Conservation (phyloP, 1,140 invertebrate species). For the Drosophila nasuta region DNA sequence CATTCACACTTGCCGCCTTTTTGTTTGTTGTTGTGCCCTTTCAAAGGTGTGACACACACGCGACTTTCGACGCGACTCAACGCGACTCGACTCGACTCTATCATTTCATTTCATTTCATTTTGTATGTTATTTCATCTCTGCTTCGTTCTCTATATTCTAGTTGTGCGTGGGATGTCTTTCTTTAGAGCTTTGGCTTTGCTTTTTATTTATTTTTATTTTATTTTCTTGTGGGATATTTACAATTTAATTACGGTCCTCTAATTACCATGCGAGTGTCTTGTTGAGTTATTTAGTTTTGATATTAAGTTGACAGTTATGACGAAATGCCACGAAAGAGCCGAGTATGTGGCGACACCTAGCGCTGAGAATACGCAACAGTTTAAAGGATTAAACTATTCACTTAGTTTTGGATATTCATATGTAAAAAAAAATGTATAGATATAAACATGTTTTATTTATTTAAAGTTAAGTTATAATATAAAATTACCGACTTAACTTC, state of each 20-base stretch:
- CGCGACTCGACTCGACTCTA: slow-evolving; percentile 7
- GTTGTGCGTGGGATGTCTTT: slow-evolving; percentile 50
- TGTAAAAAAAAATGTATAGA: too few relatives aligned
- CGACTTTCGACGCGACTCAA: slow-evolving; percentile 52
- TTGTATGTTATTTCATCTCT: slow-evolving; percentile 23
- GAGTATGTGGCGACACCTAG: slow-evolving; percentile 17
- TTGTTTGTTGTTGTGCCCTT: slow-evolving; percentile 25
- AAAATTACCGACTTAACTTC: too few relatives aligned
- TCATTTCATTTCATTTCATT: slow-evolving; percentile 12
- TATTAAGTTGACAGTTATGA: slow-evolving; percentile 77
- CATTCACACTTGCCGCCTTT: slow-evolving; percentile 73
- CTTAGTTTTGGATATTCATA: too few relatives aligned
- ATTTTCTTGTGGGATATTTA: slow-evolving; percentile 31
- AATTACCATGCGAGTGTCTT: slow-evolving; percentile 71
- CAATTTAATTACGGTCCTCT: slow-evolving; percentile 68
- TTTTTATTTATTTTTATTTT: slow-evolving; percentile 19
- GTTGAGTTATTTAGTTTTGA: slow-evolving; percentile 72
- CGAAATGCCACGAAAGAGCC: slow-evolving; percentile 53
- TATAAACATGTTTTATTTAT: too few relatives aligned
- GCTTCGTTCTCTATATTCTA: background rate
- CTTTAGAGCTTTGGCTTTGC: slow-evolving; percentile 37
- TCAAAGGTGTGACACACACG: slow-evolving; percentile 76
- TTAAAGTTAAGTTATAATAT: too few relatives aligned
- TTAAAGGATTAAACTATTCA: background rate
- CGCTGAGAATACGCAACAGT: background rate